Percentiles rank a stretch among this genome's conserved stretches.
These are phyloP conservation scores for Babylonia areolata DNA, from an alignment of 1,140 invertebrate genomes.

Conservation along the genomic window DNA sequence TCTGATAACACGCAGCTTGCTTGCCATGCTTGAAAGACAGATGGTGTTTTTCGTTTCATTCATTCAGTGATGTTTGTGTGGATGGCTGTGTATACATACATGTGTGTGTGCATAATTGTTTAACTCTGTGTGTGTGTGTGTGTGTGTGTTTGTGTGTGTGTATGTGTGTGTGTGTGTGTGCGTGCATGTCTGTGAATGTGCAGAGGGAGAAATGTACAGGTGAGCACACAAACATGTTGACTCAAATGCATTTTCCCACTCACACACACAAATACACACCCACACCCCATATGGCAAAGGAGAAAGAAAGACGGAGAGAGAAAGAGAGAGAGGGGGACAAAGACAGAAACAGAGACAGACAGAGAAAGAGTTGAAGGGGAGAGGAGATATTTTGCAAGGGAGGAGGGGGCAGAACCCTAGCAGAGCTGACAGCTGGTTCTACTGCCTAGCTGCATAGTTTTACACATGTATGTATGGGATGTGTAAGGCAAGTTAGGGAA, in stretches of 20 bases:
- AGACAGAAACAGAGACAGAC: not conserved
- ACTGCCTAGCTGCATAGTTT: no score
- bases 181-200: not conserved
- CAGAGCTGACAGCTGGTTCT: no score
- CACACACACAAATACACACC: no score
- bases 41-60: not conserved
- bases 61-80: constrained; percentile 3
- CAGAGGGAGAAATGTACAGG: not conserved
- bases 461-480: no score
- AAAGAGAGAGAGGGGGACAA: not conserved
- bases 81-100: not conserved
- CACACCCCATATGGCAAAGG: no score
- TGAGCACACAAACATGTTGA: not conserved
- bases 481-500: not conserved
- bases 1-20: not conserved
- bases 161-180: not conserved
- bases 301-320: not conserved
- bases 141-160: not conserved
- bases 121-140: not conserved
- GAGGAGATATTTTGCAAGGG: no score
- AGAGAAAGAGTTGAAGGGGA: not conserved
- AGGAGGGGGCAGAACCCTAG: no score
- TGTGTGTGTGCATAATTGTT: not conserved
- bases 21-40: not conserved
- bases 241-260: no score